Conservation (phyloP, 2,888 invertebrate species). For the Perdita meconis region DNA sequence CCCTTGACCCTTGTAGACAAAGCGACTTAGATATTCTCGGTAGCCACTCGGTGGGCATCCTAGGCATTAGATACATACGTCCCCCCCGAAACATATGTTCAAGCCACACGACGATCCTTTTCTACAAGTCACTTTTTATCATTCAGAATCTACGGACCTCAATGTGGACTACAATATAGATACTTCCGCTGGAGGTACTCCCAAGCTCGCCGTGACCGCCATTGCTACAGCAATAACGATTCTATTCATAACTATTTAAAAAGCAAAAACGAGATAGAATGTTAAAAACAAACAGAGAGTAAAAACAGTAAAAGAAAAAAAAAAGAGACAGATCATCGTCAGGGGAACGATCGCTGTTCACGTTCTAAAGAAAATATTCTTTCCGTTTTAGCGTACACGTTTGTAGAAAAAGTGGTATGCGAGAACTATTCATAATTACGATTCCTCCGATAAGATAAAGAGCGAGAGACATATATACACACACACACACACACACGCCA, state of each 20-base stretch:
- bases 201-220: slow-evolving; percentile 81
- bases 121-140: slow-evolving; percentile 80
- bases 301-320: too few relatives aligned
- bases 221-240: slow-evolving; percentile 80
- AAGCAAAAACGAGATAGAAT: not conserved
- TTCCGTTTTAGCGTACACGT: slow-evolving; percentile 41
- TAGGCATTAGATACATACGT: slow-evolving; percentile 47
- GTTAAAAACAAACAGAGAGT: not conserved
- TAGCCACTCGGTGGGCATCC: slow-evolving; percentile 48
- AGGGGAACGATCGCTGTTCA: slow-evolving; percentile 56
- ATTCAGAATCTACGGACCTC: slow-evolving; percentile 81
- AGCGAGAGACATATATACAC: not conserved
- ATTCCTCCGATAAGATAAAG: slow-evolving; percentile 17
- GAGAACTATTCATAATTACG: slow-evolving; percentile 38
- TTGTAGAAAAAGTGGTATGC: slow-evolving; percentile 48
- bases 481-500: slow-evolving; percentile 5
- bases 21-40: slow-evolving; percentile 52
- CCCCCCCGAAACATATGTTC: slow-evolving; percentile 39
- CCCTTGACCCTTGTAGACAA: slow-evolving; percentile 66
- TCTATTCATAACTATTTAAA: slow-evolving; percentile 77
- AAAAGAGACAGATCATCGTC: slow-evolving; percentile 33
- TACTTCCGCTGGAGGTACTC: slow-evolving; percentile 78
- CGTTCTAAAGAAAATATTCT: slow-evolving; percentile 36
- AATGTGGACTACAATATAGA: slow-evolving; percentile 78
- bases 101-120: slow-evolving; percentile 56